Evolutionary conservation across 2,113 vertebrate species (phyloP).

Genomic region (Lamprotornis superbus): DNA sequence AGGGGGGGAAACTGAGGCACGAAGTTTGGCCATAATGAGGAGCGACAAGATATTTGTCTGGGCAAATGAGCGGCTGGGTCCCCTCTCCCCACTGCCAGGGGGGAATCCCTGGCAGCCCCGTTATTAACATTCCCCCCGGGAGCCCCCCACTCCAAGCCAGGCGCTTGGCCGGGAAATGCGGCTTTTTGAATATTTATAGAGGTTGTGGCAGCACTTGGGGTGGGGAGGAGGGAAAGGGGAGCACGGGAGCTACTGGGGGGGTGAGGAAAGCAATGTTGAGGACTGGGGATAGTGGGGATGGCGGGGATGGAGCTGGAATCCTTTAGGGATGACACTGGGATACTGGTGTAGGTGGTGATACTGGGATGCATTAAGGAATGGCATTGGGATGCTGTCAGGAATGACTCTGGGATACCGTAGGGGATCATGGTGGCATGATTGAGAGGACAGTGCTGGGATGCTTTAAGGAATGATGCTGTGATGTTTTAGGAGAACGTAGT

Average conservation of each 20-base stretch:
- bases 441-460: not conserved
- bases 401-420: not conserved
- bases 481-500: not conserved
- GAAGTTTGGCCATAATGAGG: not conserved
- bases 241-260: not conserved
- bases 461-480: not conserved
- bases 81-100: not conserved
- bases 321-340: not conserved
- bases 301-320: not conserved
- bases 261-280: not conserved
- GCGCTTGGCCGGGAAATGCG: not conserved
- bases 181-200: conserved; percentile 52
- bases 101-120: not conserved
- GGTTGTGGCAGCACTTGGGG: not conserved
- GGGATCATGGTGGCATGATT: not conserved
- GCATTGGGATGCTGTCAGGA: not conserved
- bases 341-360: not conserved
- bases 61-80: not conserved
- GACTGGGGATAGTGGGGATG: not conserved
- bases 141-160: not conserved
- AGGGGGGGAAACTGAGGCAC: not conserved
- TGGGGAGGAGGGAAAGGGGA: not conserved
- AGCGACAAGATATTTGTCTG: not conserved
- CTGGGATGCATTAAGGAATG: not conserved
- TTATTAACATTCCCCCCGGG: conserved; percentile 15